These are phyloP conservation scores for Aleiodes sp. DNA, from an alignment of 1,140 invertebrate species.

Conservation along the genomic window DNA sequence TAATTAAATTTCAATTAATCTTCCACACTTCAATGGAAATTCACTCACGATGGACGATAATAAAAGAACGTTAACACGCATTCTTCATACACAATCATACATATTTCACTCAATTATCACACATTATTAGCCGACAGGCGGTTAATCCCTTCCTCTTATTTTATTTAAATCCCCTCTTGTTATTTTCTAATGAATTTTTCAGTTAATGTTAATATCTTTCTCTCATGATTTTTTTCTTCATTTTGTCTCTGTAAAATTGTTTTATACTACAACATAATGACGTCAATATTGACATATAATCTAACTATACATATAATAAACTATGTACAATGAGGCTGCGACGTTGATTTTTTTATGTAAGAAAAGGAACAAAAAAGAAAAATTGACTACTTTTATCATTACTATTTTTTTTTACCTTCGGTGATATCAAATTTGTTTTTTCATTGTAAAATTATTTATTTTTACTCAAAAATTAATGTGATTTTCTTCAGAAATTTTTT, in stretches of 20 bases:
- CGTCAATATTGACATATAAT: conserved; percentile 51
- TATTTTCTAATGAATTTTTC: background rate
- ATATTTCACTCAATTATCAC: background rate
- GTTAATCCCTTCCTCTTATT: conserved; percentile 16
- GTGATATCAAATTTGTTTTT: background rate
- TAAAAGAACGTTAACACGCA: background rate
- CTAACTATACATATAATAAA: conserved; percentile 65
- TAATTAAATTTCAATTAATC: background rate
- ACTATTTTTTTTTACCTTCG: conserved; percentile 21
- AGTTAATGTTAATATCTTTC: background rate
- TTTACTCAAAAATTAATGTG: background rate
- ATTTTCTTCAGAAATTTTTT: conserved; percentile 25
- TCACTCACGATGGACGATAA: conserved; percentile 1
- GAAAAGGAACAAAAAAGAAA: conserved; percentile 35
- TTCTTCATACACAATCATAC: conserved; percentile 3
- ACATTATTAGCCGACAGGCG: background rate
- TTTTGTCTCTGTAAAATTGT: conserved; percentile 41
- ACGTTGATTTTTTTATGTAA: conserved; percentile 41
- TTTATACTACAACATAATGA: conserved; percentile 45
- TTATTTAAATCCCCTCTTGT: background rate
- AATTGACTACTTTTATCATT: conserved; percentile 8
- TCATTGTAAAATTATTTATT: conserved; percentile 1
- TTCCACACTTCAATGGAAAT: background rate
- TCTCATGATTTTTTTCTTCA: conserved; percentile 6
- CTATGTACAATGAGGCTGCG: conserved; percentile 61